Evolutionary conservation across 2,113 vertebrate species (phyloP).

Genomic region (Microtus ochrogaster): DNA sequence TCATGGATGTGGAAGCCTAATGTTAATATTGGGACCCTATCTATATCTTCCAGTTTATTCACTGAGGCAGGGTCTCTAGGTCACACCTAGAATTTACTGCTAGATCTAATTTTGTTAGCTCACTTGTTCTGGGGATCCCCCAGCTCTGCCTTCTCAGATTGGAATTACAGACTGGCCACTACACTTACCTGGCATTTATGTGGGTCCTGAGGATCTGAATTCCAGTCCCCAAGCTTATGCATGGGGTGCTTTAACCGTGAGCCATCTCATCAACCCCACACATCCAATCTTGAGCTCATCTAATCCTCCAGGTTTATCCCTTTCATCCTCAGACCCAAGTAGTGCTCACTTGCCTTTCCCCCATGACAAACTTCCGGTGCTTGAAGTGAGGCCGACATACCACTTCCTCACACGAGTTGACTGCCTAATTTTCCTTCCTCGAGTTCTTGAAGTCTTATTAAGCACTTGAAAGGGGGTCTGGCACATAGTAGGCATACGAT

Average conservation of each 20-base stretch:
- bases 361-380: neutral
- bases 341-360: neutral
- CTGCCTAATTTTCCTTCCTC: neutral
- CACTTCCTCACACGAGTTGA: neutral
- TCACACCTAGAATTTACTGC: neutral
- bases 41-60: too few species aligned
- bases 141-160: neutral
- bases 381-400: neutral
- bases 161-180: neutral
- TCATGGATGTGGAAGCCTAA: neutral
- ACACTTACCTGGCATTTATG: neutral
- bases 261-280: neutral
- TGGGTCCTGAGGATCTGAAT: neutral
- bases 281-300: neutral
- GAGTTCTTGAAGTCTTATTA: neutral
- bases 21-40: neutral
- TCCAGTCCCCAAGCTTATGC: too few species aligned
- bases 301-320: too few species aligned
- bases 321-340: neutral
- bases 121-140: neutral
- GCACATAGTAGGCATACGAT: neutral
- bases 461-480: neutral
- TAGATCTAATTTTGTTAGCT: neutral
- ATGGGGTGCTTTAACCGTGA: too few species aligned
- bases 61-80: neutral